These are phyloP conservation scores for Desmophyllum pertusum DNA, from an alignment of 92 coral and sea anemone species.

Conservation along the genomic window DNA sequence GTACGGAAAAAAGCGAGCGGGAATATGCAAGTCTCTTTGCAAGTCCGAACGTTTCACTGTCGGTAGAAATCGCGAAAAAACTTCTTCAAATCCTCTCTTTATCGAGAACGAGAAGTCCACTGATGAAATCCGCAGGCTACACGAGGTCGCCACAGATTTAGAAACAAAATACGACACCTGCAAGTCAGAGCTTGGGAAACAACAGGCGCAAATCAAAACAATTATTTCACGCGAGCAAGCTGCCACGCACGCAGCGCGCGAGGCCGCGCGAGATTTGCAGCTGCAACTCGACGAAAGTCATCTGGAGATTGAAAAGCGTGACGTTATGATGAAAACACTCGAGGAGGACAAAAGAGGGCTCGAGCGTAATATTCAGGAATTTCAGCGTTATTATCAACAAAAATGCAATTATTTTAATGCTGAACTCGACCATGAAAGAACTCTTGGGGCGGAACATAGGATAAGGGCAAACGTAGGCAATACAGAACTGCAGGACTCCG, in stretches of 20 bases:
- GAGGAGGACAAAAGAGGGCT: slow-evolving; percentile 17
- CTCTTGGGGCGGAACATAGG: not conserved
- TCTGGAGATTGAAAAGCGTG: slow-evolving; percentile 26
- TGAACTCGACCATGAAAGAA: not conserved
- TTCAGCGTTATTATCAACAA: slow-evolving; percentile 20
- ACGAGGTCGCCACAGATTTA: slow-evolving; percentile 26
- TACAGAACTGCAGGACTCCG: not conserved
- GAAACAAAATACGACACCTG: slow-evolving; percentile 39
- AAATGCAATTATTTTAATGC: not conserved
- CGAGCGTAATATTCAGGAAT: slow-evolving; percentile 34
- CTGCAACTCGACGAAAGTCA: slow-evolving; percentile 1
- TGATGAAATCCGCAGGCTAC: slow-evolving; percentile 17
- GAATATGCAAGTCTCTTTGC: not conserved
- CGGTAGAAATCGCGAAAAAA: not conserved
- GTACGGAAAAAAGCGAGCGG: not conserved
- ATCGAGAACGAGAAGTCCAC: not conserved
- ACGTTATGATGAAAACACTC: slow-evolving; percentile 21
- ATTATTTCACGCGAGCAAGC: slow-evolving; percentile 30
- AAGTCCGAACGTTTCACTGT: not conserved
- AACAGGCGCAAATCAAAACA: not conserved
- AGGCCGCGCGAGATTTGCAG: slow-evolving; percentile 21
- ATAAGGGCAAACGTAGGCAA: not conserved
- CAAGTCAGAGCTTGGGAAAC: slow-evolving; percentile 13
- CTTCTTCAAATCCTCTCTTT: not conserved
- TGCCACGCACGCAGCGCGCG: slow-evolving; percentile 18